Evolutionary conservation across 2,888 invertebrate species (phyloP).

Genomic region (Caenorhabditis virilis): DNA sequence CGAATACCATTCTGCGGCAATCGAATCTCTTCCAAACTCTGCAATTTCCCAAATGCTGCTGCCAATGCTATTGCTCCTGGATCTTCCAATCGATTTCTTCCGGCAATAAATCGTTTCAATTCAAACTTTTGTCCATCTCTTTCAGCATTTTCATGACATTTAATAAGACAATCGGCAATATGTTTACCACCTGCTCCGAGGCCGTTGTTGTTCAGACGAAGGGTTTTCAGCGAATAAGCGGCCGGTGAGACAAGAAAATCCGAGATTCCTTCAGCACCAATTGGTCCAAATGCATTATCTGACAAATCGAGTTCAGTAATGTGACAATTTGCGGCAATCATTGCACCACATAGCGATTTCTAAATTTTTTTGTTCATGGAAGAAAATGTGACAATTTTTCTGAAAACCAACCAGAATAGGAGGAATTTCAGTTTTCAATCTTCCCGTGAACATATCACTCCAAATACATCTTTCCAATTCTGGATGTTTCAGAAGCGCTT

Average conservation of each 20-base stretch:
- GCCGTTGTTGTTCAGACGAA: constrained; percentile 86
- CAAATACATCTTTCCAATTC: constrained; percentile 77
- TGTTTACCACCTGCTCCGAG: constrained; percentile 84
- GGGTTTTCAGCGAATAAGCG: constrained; percentile 14
- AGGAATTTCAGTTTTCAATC: constrained; percentile 93
- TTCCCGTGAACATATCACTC: constrained; percentile 95
- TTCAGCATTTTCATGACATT: constrained; percentile 40
- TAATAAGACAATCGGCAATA: constrained; percentile 39
- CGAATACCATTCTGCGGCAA: constrained; percentile 98
- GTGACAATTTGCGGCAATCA: constrained; percentile 81
- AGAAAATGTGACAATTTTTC: not conserved
- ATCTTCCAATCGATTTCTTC: constrained; percentile 90
- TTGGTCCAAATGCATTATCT: constrained; percentile 95
- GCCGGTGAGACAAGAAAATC: constrained; percentile 77
- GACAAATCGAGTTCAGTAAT: constrained; percentile 87
- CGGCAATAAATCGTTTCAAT: constrained; percentile 77
- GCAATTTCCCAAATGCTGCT: constrained; percentile 81
- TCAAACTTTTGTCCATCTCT: constrained; percentile 74
- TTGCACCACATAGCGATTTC: constrained; percentile 80
- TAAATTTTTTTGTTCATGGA: constrained; percentile 55
- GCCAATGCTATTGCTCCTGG: constrained; percentile 86
- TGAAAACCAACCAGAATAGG: constrained; percentile 78
- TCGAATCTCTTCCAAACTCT: constrained; percentile 83
- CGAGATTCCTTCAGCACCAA: constrained; percentile 91
- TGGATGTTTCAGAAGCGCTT: constrained; percentile 36